Percentiles rank a stretch among this genome's conserved stretches.
Conservation (phyloP, 2,113 vertebrate genomes). For the Toxotes jaculatrix region DNA sequence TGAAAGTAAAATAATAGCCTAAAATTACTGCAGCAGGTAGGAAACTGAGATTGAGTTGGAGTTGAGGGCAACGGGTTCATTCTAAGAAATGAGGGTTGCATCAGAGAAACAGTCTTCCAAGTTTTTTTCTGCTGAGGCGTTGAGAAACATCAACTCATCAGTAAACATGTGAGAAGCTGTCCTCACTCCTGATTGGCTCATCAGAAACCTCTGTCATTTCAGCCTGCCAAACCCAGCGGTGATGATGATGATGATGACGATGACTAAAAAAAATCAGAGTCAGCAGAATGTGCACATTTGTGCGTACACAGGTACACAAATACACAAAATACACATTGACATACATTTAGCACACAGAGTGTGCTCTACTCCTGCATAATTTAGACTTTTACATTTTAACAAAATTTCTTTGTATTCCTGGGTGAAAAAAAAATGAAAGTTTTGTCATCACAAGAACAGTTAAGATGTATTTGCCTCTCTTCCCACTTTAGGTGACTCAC, state of each 20-base stretch:
- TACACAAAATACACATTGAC: background rate
- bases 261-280: slow-evolving; percentile 52
- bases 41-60: background rate
- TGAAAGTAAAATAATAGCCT: background rate
- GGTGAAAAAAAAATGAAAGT: background rate
- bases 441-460: background rate
- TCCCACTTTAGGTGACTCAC: slow-evolving; percentile 35
- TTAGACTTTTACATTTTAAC: background rate
- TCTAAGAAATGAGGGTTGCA: background rate
- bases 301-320: slow-evolving; percentile 23
- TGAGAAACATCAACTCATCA: slow-evolving; percentile 13
- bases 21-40: background rate
- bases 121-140: slow-evolving; percentile 38
- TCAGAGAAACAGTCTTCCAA: slow-evolving; percentile 17
- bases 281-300: slow-evolving; percentile 32
- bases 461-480: background rate
- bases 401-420: background rate
- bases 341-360: background rate
- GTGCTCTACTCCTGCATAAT: background rate
- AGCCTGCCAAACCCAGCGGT: slow-evolving; percentile 42
- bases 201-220: slow-evolving; percentile 58
- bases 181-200: slow-evolving; percentile 49
- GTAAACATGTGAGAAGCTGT: slow-evolving; percentile 4
- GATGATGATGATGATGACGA: slow-evolving; percentile 77
- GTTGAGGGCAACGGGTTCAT: slow-evolving; percentile 36